Evolutionary conservation across 30 jellyfish, hydroid and myxozoan genomes (phyloP), one percentile per base, ranked within the genome.

Genomic region (Chironex yamaguchii): DNA sequence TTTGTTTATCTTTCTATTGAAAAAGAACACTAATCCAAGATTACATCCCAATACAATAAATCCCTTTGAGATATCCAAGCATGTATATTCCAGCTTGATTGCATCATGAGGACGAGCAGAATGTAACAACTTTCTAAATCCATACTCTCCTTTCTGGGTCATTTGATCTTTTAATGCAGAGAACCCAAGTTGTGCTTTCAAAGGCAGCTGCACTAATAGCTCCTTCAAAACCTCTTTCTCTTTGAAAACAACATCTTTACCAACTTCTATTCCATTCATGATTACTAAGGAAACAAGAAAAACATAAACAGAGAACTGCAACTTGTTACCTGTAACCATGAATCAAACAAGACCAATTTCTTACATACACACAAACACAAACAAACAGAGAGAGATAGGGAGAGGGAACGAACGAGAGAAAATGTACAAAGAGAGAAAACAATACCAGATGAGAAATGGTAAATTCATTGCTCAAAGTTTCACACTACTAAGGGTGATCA

Each of bases 161-260:
- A 79, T 89, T 28, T 95, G 94, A 2, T 95, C 96, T 71, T 72
- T 89, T 48, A 95, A 66, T 4, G 98, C 82, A 2, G 97, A 81
- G 84, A 89, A 95, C 4, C 99, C 99, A 35, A 95, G 97, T 75
- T 95, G 99, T 20, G 99, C 99, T 89, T 90, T 95, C 23, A 53
- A 79, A 17, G 99, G 99, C 42, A 95, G 79, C 21, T 67, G 42
- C 51, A 79, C 65, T 23, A 89, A 79, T 49, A 95, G 71, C 29
- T 84, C 82, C 3, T 82, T 49, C 29, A 90, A 76, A 17, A 89
- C 79, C 32, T 89, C 97, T 36, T 76, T 85, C 54, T 95, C 99
- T 69, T 67, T 85, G 36, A 95, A 87, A 31, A 95, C 97, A 53
- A 95, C 94, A 76, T 95, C 98, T 74, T 77, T 82, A 9, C 99